Evolutionary conservation across 1,140 invertebrate genomes (phyloP), one percentile per base, ranked within the genome.

Genomic region (Coboldia fuscipes): DNA sequence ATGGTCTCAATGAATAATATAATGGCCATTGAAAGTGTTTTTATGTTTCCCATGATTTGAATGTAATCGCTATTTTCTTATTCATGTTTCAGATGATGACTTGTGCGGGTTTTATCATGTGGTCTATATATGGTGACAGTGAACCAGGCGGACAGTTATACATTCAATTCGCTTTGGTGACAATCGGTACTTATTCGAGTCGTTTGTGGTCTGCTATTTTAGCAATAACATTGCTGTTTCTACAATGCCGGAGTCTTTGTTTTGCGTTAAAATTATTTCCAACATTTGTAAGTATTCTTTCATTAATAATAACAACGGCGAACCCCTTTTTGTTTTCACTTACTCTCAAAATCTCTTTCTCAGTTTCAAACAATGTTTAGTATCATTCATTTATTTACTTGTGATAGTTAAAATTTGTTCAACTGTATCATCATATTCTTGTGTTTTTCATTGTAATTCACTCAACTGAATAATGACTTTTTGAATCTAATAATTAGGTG

Each of bases 131-230:
- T 30, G 57, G 60, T 13, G n/a, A n/a, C n/a, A 50, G 56, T 37
- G 46, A 53, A 19, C 40, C 54, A 2, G 43, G 52, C 17, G 69
- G 65, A 64, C 44, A 60, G 16, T 59, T 70, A 44, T 75, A 77
- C 40, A 27, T 75, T 2, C 77, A 84, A 44, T 81, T 81, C 47
- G 51, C 69, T 17, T 42, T 84, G 1, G 75, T 79, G 40, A 68
- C 70, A 17, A 57, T 69, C 29, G 79, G 82, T 16, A 68, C 78
- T 18, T 77, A 81, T 44, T 74, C 76, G 30, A 72, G 76, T 20
- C 60, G 85, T 17, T 58, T 89, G 19, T 90, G 82, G 76, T 83
- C 84, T 0, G 71, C 73, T 12, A 67, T 82, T 35, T 61, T 92
- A 31, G 78, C 85, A 13, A 58, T 82, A 15, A 70, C 72, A 4